phyloP scores from a whole-genome alignment of 2,113 vertebrate genomes.

The Ellobius talpinus region DNA sequence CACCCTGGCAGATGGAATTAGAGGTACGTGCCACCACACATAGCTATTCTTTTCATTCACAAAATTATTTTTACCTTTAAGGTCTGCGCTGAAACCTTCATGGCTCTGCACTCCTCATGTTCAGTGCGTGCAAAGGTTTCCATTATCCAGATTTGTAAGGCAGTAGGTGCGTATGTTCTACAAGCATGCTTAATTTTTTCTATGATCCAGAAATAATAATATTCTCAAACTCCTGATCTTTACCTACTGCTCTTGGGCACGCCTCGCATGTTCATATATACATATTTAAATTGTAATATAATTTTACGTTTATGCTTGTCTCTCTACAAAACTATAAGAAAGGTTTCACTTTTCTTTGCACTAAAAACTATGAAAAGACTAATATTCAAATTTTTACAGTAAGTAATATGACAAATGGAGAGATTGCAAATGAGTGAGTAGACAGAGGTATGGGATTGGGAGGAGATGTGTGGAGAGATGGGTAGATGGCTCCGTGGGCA shows the following conservation, averaged over 20 bases:
- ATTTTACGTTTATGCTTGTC: background rate
- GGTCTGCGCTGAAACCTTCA: background rate
- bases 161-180: no score
- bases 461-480: background rate
- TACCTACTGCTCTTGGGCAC: background rate
- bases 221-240: background rate
- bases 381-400: background rate
- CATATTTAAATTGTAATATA: background rate
- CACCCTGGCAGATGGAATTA: background rate
- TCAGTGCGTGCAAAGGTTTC: background rate
- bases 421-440: background rate
- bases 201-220: background rate
- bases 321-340: background rate
- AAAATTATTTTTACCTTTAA: background rate
- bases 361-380: background rate
- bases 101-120: background rate
- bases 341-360: background rate
- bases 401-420: background rate
- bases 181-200: background rate
- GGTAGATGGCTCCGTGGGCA: accelerated
- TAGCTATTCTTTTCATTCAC: background rate
- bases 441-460: no score
- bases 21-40: background rate
- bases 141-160: background rate
- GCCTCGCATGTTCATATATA: background rate